Conservation (phyloP, 2,797 vertebrate genomes). For the Melanotaenia nigrans region DNA sequence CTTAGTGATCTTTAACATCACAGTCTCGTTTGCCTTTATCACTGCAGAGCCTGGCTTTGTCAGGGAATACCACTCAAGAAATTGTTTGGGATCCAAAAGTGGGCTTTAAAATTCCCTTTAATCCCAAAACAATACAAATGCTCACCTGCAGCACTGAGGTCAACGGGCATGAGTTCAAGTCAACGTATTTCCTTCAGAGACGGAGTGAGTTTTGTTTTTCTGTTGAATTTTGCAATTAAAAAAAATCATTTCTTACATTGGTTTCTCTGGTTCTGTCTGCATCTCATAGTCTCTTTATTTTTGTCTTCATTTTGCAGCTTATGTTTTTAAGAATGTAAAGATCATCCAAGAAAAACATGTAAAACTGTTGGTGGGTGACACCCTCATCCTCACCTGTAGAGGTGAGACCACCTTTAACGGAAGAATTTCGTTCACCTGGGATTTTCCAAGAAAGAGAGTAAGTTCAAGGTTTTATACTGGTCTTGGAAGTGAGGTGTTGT, state of each 20-base stretch:
- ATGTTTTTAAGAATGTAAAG: conserved; percentile 58
- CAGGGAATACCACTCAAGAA: conserved; percentile 26
- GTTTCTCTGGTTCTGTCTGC: background rate
- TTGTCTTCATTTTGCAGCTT: conserved; percentile 60
- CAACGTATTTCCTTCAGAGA: conserved; percentile 76
- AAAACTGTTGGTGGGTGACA: conserved; percentile 85
- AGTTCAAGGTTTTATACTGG: conserved; percentile 54
- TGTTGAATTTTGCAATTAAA: background rate
- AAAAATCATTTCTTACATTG: background rate
- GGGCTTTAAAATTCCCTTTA: conserved; percentile 84
- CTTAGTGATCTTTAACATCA: conserved; percentile 45
- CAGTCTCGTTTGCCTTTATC: conserved; percentile 20
- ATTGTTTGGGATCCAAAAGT: conserved; percentile 85
- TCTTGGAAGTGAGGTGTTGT: background rate
- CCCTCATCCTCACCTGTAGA: conserved; percentile 82
- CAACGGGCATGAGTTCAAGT: conserved; percentile 43
- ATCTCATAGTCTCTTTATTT: background rate
- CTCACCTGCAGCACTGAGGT: conserved; percentile 78
- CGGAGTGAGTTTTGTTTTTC: conserved; percentile 79
- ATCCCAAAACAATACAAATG: conserved; percentile 25
- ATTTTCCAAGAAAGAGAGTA: conserved; percentile 76
- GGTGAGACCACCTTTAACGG: conserved; percentile 83
- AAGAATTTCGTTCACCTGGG: conserved; percentile 83
- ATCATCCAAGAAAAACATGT: conserved; percentile 55
- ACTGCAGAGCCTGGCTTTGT: conserved; percentile 60